Evolutionary conservation across 2,888 invertebrate genomes (phyloP), one percentile per base, ranked within the genome.

Genomic region (Selenia dentaria): DNA sequence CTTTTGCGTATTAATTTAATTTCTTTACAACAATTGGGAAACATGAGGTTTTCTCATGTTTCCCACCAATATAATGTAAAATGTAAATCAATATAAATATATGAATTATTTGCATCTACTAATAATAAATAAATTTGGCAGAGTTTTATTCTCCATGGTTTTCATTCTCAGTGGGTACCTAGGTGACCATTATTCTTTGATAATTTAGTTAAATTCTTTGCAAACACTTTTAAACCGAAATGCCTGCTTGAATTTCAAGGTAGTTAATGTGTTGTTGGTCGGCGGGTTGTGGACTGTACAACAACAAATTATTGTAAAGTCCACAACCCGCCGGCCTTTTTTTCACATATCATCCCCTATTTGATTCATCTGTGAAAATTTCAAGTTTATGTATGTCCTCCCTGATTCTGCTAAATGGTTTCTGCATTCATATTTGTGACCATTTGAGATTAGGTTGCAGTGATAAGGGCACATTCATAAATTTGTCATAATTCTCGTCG

Each of bases 221-320:
- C 16, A 16, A 31, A 31, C 2, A 9, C 16, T 33, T 32, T 44
- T 6, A 50, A 27, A 0, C 28, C 41, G 3, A 41, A 10, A 10
- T 34, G 1, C 13, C 28, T 0, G 41, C 41, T 8, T 32, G 5
- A 3, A 34, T 1, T 33, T 41, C 41, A 4, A 41, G 9, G 26
- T 34, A 41, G 6, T 41, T 41, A 2, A 34, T 34, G 16, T 41
- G 33, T 10, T 8, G 6, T 1, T 9, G 2, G 2, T 9, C 1
- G n/a, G n/a, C n/a, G n/a, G n/a, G n/a, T n/a, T n/a, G n/a, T n/a
- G n/a, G n/a, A n/a, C n/a, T n/a, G n/a, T n/a, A n/a, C n/a, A n/a
- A n/a, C n/a, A n/a, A n/a, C n/a, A n/a, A n/a, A n/a, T 13, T 41
- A 33, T 1, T 9, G 1, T 12, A 1, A 2, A 6, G 11, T 13